Base-by-base conservation (phyloP, 2,797 vertebrate species). In the Fratercula arctica region DNA sequence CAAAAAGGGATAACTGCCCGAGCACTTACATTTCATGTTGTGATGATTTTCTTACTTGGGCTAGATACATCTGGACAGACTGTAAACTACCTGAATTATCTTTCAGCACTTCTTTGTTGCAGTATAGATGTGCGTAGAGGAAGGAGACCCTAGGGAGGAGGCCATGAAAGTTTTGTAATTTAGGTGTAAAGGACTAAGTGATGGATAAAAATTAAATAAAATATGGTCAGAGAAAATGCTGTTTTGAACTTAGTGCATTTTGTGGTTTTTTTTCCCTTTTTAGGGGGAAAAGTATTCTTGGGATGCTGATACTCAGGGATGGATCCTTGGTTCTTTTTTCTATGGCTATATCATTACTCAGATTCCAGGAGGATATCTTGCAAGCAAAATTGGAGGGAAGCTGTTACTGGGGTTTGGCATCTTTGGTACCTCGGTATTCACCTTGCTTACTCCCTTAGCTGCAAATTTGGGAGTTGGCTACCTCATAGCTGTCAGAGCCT, bases 321-420 rank as follows among this genome's bases (percentile, higher is more conserved):
- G 99, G 99, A 99, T 99, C 97, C 98, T 99, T 69, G 99, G 99
- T 69, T 99, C 99, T 59, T 99, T 99, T 97, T 99, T 99, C 97
- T 99, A 99, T n/a, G 99, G 99, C 72, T 99, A 99, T 98, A 99
- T 99, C 93, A 53, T 99, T 95, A 99, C 99, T 17, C 99, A 99
- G 97, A 98, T 99, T 95, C 99, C 99, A 19, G 99, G 99, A 48
- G 99, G 99, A 60, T 99, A 99, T 96, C 79, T 99, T 91, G 99
- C 99, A 45, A 98, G 98, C 76, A 99, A 97, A 97, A 97, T 97
- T 3, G 99, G 99, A 54, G 98, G 99, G 29, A 99, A 99, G 93
- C 98, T 98, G 97, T 98, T 99, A 69, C 85, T 99, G 93, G 99
- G 99, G 11, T 97, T 99, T 45, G 99, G 99, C 25, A 96, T 99